Evolutionary conservation across 2,113 vertebrate genomes (phyloP).

Genomic region (Verasper variegatus): DNA sequence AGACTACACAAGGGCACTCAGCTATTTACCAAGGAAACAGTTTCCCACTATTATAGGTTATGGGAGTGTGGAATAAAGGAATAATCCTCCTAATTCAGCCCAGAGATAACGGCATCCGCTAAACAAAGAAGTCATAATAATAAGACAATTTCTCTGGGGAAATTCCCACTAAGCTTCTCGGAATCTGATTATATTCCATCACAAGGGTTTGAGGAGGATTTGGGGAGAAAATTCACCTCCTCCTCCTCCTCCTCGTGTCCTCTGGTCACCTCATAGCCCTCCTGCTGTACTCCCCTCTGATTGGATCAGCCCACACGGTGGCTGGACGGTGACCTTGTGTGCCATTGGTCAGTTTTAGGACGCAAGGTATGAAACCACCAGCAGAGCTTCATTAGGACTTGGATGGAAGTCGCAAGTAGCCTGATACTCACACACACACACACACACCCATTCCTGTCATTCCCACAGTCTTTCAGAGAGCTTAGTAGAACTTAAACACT

Average conservation of each 20-base stretch:
- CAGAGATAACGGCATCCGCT: conserved; percentile 52
- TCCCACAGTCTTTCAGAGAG: conserved; percentile 42
- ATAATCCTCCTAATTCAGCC: conserved; percentile 63
- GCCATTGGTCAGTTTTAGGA: conserved; percentile 68
- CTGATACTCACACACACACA: background rate
- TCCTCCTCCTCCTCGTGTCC: conserved; percentile 33
- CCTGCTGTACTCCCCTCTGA: conserved; percentile 43
- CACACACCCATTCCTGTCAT: background rate
- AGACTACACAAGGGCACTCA: conserved; percentile 45
- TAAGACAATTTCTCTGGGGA: conserved; percentile 60
- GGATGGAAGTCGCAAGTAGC: conserved; percentile 22
- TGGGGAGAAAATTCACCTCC: conserved; percentile 24
- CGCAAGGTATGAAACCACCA: conserved; percentile 65
- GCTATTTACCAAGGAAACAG: conserved; percentile 56
- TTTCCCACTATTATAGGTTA: conserved; percentile 48
- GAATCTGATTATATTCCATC: conserved; percentile 68
- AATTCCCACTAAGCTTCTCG: conserved; percentile 65
- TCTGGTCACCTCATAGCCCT: conserved; percentile 37
- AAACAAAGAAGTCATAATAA: conserved; percentile 74
- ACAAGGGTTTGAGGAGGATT: conserved; percentile 53
- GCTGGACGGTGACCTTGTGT: conserved; percentile 49
- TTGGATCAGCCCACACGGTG: conserved; percentile 72
- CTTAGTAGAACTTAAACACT: conserved; percentile 67
- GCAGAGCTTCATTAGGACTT: conserved; percentile 42
- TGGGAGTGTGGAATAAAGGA: conserved; percentile 54